Base-by-base conservation (phyloP, 2,888 invertebrate species). In the Aquatica leii region DNA sequence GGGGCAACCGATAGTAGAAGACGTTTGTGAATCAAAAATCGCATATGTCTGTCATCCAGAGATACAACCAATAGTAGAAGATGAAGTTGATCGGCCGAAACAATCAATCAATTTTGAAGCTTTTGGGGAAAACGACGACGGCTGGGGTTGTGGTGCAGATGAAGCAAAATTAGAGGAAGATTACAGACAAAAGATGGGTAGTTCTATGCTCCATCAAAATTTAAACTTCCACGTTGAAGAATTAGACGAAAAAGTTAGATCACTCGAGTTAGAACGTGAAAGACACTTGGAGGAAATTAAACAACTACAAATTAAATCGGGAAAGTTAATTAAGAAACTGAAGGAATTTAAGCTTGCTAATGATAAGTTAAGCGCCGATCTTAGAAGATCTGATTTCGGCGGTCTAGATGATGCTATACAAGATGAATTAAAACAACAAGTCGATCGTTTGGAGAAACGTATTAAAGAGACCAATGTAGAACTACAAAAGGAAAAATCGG, bases 251-350 rank as follows among this genome's bases (percentile, higher is more conserved):
- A 84, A 86, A 71, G 83, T 91, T n/a, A 79, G 83, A 21, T 83
- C 85, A 57, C 80, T 91, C 3, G 85, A 87, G 71, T 77, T 82
- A 1, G 86, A 89, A 65, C 85, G 87, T 64, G 84, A 86, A 14
- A 81, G 82, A 46, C 78, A 90, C 15, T 82, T 85, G 60, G 84
- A 86, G 57, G 90, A 92, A 70, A 84, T 91, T 6, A 86, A 87
- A 67, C 82, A 86, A 21, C 82, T 86, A 63, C 90, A 92, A 78
- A 80, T 88, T 0, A 93, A 93, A 77, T 87, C 90, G 24, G 87
- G 88, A 1, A 95, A 93, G 82, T 85, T 94, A 68, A 83, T 95
- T 71, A 91, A 91, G 73, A 95, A 94, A 79, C 81, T 95, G 43
- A 95, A 94, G 79, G 91, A 93, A 76, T 86, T 93, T 57, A 95